phyloP scores from a whole-genome alignment of 35 echinoderm and acorn worm genomes.

The Diadema setosum region DNA sequence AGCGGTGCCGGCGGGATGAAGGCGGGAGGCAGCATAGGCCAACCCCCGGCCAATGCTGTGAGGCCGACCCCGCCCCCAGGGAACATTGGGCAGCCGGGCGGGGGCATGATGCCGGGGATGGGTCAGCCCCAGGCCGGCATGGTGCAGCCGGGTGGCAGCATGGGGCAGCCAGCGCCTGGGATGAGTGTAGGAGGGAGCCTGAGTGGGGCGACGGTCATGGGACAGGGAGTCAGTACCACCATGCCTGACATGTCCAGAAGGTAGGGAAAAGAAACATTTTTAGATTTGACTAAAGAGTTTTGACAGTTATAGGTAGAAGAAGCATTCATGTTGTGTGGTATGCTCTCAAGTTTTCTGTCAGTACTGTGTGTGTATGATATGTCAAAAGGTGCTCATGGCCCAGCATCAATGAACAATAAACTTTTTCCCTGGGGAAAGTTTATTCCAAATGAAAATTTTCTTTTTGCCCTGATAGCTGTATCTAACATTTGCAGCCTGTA shows the following conservation, averaged over 20 bases:
- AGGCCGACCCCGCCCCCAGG: no score
- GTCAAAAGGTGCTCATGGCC: no score
- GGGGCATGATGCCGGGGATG: not conserved
- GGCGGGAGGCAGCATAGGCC: not conserved
- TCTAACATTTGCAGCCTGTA: no score
- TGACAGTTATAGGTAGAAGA: no score
- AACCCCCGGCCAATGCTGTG: not conserved
- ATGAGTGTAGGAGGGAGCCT: not conserved
- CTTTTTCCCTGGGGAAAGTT: no score
- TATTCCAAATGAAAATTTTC: no score
- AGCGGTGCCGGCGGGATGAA: not conserved
- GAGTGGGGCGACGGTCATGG: not conserved
- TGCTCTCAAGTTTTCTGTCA: no score
- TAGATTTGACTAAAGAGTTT: no score
- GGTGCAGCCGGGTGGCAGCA: not conserved
- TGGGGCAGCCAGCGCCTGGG: not conserved
- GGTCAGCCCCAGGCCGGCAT: not conserved
- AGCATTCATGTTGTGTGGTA: no score
- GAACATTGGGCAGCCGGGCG: not conserved
- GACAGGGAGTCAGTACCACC: not conserved
- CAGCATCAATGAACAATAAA: no score
- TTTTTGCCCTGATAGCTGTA: no score
- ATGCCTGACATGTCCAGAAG: conserved; percentile 17
- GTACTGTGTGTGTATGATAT: no score
- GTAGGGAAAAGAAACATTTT: not conserved